These are phyloP conservation scores for Chionoecetes opilio DNA, from an alignment of 1,140 invertebrate genomes.

Conservation along the genomic window DNA sequence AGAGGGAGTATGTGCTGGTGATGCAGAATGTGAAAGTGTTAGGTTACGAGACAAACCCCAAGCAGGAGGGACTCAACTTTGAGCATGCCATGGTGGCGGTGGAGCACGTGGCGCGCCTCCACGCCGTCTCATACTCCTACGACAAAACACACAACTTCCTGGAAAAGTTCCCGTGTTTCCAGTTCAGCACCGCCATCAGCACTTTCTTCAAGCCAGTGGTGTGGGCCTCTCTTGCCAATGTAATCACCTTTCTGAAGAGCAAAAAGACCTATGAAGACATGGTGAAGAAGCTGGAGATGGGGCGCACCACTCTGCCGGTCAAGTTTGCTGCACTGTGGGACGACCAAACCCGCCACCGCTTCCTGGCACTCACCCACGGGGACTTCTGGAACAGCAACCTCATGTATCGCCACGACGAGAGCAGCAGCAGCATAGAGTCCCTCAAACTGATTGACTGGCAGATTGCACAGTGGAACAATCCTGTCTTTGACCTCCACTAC, in stretches of 20 bases:
- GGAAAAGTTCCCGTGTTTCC: constrained; percentile 75
- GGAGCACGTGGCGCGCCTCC: constrained; percentile 76
- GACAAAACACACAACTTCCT: constrained; percentile 73
- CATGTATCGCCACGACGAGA: constrained; percentile 63
- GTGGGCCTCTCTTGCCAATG: constrained; percentile 69
- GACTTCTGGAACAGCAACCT: constrained; percentile 80
- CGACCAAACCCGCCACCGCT: constrained; percentile 74
- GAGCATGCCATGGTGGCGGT: constrained; percentile 76
- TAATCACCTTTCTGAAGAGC: constrained; percentile 74
- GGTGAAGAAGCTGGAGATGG: constrained; percentile 76
- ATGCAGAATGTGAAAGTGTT: constrained; percentile 78
- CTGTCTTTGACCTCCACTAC: constrained; percentile 79
- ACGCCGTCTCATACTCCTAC: constrained; percentile 79
- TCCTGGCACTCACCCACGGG: constrained; percentile 80
- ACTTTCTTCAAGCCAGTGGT: constrained; percentile 78
- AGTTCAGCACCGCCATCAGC: constrained; percentile 75
- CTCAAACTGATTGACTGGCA: constrained; percentile 80
- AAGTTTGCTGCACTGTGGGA: constrained; percentile 78
- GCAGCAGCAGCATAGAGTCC: constrained; percentile 62
- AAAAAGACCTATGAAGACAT: constrained; percentile 79
- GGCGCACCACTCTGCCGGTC: constrained; percentile 62
- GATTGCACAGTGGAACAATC: constrained; percentile 78
- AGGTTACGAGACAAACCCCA: constrained; percentile 75
- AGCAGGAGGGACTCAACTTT: constrained; percentile 69
- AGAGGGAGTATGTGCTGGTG: constrained; percentile 79